Percentiles rank a stretch among this genome's conserved stretches.
These are phyloP conservation scores for Phenganax marumi DNA, from an alignment of 92 coral and sea anemone species.

Conservation along the genomic window DNA sequence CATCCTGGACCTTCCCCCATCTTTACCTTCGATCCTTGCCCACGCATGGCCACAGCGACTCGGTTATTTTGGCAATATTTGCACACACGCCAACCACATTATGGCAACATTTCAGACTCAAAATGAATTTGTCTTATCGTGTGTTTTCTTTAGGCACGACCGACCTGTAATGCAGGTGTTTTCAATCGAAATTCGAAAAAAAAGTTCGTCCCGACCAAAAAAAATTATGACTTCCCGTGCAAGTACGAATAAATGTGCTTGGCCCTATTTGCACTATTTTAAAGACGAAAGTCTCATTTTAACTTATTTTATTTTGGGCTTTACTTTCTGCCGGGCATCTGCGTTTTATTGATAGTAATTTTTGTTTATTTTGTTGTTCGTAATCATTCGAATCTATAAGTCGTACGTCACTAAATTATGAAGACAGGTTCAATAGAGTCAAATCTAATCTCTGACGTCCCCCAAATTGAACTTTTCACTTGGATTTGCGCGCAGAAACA, in stretches of 20 bases:
- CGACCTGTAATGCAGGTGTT: conserved; percentile 15
- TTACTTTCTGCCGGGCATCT: not conserved
- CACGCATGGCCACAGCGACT: not conserved
- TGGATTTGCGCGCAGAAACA: not conserved
- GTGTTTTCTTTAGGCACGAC: not conserved
- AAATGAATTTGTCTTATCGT: conserved; percentile 23
- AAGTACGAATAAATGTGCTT: not conserved
- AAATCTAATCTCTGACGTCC: not conserved
- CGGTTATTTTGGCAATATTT: not conserved
- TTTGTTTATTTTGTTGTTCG: not conserved
- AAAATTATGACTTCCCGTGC: not conserved
- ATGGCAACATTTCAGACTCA: conserved; percentile 6
- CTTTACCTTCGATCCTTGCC: not conserved
- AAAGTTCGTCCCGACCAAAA: not conserved
- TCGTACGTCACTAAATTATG: conserved; percentile 17
- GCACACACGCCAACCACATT: conserved; percentile 20
- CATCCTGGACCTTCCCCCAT: not conserved
- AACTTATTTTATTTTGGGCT: not conserved
- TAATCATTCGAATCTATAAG: not conserved
- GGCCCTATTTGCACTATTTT: not conserved
- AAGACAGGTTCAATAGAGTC: conserved; percentile 6
- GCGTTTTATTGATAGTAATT: conserved; percentile 15
- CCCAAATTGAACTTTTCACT: conserved; percentile 10
- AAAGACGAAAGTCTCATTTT: not conserved
- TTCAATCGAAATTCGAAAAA: not conserved